Evolutionary conservation across 2,888 invertebrate species (phyloP).

Genomic region (Caenorhabditis drosophilae): DNA sequence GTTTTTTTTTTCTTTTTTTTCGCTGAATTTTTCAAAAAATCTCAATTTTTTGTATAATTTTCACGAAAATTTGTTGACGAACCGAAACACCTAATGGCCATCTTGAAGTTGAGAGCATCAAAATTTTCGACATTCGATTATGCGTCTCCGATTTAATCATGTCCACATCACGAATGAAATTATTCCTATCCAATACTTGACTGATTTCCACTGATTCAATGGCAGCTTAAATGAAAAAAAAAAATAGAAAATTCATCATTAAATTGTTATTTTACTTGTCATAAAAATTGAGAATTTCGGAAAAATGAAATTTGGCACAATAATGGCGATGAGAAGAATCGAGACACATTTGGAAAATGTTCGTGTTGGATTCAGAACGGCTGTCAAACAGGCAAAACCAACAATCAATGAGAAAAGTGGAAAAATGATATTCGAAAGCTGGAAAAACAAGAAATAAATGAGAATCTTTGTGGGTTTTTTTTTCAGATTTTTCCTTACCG

Average conservation of each 20-base stretch:
- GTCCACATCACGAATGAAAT: conserved; percentile 17
- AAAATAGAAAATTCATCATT: not conserved
- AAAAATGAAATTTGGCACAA: conserved; percentile 45
- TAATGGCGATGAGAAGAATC: conserved; percentile 35
- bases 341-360: conserved; percentile 37
- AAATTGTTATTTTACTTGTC: conserved; percentile 31
- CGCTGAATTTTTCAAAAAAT: not conserved
- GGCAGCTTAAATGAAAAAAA: conserved; percentile 30
- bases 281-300: conserved; percentile 40
- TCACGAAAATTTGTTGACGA: no score
- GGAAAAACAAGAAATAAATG: not conserved
- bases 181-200: conserved; percentile 37
- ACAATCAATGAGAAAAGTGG: conserved; percentile 43
- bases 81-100: conserved; percentile 33
- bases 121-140: conserved; percentile 35
- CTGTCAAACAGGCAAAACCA: conserved; percentile 38
- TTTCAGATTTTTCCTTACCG: conserved; percentile 11
- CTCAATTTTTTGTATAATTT: not conserved
- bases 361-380: conserved; percentile 37
- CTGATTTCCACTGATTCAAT: conserved; percentile 43
- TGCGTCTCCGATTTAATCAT: conserved; percentile 43
- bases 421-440: conserved; percentile 39
- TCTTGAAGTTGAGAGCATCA: conserved; percentile 27
- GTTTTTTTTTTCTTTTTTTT: no score
- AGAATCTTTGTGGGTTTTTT: not conserved